Percentiles rank a stretch among this genome's conserved stretches.
Evolutionary conservation across 1,140 invertebrate genomes (phyloP).

Genomic region (Lycorma delicatula): DNA sequence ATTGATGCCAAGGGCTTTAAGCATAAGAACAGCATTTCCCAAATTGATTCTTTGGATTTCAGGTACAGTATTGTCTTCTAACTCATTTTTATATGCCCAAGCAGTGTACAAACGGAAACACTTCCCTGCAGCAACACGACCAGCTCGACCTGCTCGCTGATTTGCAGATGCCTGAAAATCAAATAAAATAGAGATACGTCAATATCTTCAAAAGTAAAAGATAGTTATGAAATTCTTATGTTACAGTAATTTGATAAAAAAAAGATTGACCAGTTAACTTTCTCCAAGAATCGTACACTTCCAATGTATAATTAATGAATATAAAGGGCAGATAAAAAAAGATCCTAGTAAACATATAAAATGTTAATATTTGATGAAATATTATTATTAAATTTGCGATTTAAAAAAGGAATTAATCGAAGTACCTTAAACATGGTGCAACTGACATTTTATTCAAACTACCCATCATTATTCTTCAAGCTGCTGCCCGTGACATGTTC

Average conservation of each 20-base stretch:
- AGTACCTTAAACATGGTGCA: no score
- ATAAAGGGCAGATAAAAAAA: no score
- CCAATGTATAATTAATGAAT: no score
- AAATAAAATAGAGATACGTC: no score
- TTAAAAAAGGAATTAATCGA: no score
- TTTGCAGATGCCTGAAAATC: constrained; percentile 85
- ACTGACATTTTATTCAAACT: no score
- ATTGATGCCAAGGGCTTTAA: constrained; percentile 96
- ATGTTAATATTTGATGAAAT: no score
- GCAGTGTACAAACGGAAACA: constrained; percentile 96
- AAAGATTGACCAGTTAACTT: not conserved
- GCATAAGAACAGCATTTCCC: constrained; percentile 91
- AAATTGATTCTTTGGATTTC: constrained; percentile 98
- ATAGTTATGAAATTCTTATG: not conserved
- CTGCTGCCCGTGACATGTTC: no score
- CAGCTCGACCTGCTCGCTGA: constrained; percentile 86
- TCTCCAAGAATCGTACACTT: no score
- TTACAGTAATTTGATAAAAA: not conserved
- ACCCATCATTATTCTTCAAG: no score
- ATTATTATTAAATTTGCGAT: no score
- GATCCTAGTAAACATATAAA: no score
- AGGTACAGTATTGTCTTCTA: constrained; percentile 96
- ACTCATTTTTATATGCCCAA: constrained; percentile 95
- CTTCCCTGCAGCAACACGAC: constrained; percentile 89
- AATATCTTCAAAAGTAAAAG: not conserved